A percentile compares a stretch with the other conserved stretches of the same genome.
Evolutionary conservation across 2,888 invertebrate species (phyloP).

Genomic region (Celastrina argiolus): DNA sequence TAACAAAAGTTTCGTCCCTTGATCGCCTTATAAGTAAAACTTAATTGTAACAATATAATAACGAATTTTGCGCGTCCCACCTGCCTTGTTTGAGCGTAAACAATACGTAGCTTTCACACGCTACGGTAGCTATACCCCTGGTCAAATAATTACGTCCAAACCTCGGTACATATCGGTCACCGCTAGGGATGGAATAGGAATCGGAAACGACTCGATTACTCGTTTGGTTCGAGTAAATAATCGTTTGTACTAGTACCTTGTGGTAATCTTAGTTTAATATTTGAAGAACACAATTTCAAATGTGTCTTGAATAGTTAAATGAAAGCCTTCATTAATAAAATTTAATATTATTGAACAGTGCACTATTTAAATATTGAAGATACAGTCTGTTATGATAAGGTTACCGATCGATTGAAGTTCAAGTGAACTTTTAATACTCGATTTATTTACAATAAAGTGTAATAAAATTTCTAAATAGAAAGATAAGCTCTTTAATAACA

Average conservation of each 20-base stretch:
- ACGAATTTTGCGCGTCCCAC: slow-evolving; percentile 55
- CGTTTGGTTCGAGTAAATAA: not conserved
- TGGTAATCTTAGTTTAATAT: no score
- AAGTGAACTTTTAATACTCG: not conserved
- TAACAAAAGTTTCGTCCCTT: slow-evolving; percentile 28
- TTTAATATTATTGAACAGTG: not conserved
- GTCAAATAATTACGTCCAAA: slow-evolving; percentile 77
- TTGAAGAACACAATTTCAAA: no score
- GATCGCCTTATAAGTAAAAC: slow-evolving; percentile 55
- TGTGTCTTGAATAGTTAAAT: not conserved
- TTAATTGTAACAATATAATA: slow-evolving; percentile 62
- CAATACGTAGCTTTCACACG: slow-evolving; percentile 75
- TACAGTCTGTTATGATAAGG: not conserved
- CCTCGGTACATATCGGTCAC: slow-evolving; percentile 40
- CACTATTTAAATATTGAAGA: not conserved
- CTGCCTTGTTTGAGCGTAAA: slow-evolving; percentile 76
- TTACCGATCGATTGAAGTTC: not conserved
- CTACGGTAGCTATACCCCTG: slow-evolving; percentile 73
- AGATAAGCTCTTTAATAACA: not conserved
- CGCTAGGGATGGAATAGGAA: not conserved
- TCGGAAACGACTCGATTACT: not conserved
- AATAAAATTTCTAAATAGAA: not conserved
- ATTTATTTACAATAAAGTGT: not conserved
- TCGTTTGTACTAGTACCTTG: not conserved
- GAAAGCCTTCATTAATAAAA: not conserved